phyloP scores from a whole-genome alignment of 2,113 vertebrate genomes.

The Ptilonorhynchus violaceus region DNA sequence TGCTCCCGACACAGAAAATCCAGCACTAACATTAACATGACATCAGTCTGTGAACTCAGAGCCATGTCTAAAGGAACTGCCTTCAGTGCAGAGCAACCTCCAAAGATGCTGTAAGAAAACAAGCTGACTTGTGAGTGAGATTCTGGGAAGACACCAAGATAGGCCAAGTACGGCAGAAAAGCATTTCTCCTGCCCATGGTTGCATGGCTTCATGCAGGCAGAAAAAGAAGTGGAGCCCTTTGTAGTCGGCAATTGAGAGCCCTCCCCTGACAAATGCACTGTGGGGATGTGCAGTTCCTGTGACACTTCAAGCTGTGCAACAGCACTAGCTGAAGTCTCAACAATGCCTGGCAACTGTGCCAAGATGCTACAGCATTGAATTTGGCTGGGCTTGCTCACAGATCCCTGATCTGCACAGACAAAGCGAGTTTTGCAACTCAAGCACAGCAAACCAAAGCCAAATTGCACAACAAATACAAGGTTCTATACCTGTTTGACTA shows the following conservation, averaged over 20 bases:
- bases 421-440: not conserved
- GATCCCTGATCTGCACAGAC: not conserved
- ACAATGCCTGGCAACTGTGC: not conserved
- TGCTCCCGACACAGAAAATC: not conserved
- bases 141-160: not conserved
- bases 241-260: not conserved
- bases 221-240: not conserved
- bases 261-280: no score
- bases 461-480: not conserved
- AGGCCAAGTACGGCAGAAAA: accelerated
- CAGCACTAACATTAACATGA: not conserved
- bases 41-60: not conserved
- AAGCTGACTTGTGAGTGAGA: not conserved
- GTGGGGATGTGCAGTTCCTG: not conserved
- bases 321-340: not conserved
- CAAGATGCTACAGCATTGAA: not conserved
- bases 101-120: not conserved
- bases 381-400: not conserved
- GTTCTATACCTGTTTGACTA: not conserved
- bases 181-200: not conserved
- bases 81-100: not conserved
- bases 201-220: not conserved
- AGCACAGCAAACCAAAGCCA: not conserved
- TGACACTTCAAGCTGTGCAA: not conserved
- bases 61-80: accelerated